A percentile compares a stretch with the other conserved stretches of the same genome.
Conservation (phyloP, 2,888 invertebrate species). For the Embidobia sp. region DNA sequence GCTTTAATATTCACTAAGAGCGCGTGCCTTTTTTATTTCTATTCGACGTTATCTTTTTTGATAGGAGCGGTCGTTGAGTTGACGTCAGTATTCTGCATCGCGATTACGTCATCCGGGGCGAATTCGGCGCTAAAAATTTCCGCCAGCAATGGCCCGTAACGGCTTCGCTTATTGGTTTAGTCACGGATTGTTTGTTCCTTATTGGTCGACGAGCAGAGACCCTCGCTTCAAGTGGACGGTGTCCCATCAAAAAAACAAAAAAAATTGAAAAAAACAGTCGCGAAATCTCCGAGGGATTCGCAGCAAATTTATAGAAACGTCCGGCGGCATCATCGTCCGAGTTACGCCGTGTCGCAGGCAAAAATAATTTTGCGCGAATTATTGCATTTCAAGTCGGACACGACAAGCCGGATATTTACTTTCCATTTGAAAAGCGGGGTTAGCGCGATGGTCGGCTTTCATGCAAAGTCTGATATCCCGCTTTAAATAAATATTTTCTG, state of each 20-base stretch:
- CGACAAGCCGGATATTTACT: constrained; percentile 17
- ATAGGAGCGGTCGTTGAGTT: constrained; percentile 6
- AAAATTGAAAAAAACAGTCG: constrained; percentile 14
- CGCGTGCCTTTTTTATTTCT: neutral
- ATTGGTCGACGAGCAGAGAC: constrained; percentile 67
- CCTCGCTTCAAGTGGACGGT: neutral
- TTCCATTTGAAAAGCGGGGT: constrained; percentile 25
- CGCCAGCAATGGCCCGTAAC: constrained; percentile 41
- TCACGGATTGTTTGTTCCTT: constrained; percentile 73
- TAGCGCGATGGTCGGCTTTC: neutral
- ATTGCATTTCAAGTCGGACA: constrained; percentile 11
- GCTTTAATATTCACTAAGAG: constrained; percentile 20
- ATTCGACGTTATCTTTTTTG: constrained; percentile 5
- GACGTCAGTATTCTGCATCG: constrained; percentile 7
- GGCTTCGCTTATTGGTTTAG: constrained; percentile 74
- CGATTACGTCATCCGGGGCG: constrained; percentile 5
- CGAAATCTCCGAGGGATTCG: constrained; percentile 59
- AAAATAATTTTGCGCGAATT: constrained; percentile 18
- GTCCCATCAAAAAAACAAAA: neutral
- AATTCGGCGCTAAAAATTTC: constrained; percentile 42
- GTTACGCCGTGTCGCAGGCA: no score
- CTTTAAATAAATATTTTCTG: constrained; percentile 7
- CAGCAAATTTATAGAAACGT: constrained; percentile 23
- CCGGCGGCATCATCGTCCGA: constrained; percentile 17
- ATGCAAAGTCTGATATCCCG: neutral